Conservation (phyloP, 2,888 invertebrate genomes). For the Geotrupes spiniger region DNA sequence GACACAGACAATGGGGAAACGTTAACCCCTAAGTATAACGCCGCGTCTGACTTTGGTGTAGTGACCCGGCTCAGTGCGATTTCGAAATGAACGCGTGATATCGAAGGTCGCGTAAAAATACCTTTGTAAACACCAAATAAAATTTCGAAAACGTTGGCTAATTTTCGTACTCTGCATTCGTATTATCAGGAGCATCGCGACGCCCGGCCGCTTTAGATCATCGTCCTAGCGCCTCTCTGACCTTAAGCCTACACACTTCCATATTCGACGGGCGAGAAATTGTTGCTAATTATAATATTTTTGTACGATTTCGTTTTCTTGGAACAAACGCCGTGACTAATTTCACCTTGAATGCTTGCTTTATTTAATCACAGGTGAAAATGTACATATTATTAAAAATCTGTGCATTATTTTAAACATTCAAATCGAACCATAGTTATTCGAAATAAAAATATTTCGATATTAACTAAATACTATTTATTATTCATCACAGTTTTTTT, state of each 20-base stretch:
- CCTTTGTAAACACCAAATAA: constrained; percentile 16
- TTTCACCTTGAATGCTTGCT: too few species aligned
- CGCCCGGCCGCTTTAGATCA: constrained; percentile 17
- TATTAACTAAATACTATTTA: too few species aligned
- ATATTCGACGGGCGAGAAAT: not conserved
- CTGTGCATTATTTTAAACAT: too few species aligned
- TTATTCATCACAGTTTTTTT: too few species aligned
- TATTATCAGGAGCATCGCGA: constrained; percentile 22
- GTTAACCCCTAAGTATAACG: constrained; percentile 21
- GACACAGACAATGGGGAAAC: constrained; percentile 8
- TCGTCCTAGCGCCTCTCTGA: constrained; percentile 25
- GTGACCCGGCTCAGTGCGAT: constrained; percentile 25
- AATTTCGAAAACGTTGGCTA: constrained; percentile 12
- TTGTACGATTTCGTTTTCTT: constrained; percentile 1
- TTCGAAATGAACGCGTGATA: constrained; percentile 24
- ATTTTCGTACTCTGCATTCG: constrained; percentile 18
- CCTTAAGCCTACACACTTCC: constrained; percentile 24
- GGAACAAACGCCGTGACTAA: not conserved
- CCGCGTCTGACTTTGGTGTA: constrained; percentile 23
- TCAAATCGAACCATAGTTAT: too few species aligned
- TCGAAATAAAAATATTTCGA: too few species aligned
- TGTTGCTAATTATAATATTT: constrained; percentile 3
- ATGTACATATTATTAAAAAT: too few species aligned
- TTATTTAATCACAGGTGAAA: too few species aligned
- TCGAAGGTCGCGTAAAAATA: constrained; percentile 28